Conservation (phyloP, 1,140 invertebrate species). For the Cepaea nemoralis region DNA sequence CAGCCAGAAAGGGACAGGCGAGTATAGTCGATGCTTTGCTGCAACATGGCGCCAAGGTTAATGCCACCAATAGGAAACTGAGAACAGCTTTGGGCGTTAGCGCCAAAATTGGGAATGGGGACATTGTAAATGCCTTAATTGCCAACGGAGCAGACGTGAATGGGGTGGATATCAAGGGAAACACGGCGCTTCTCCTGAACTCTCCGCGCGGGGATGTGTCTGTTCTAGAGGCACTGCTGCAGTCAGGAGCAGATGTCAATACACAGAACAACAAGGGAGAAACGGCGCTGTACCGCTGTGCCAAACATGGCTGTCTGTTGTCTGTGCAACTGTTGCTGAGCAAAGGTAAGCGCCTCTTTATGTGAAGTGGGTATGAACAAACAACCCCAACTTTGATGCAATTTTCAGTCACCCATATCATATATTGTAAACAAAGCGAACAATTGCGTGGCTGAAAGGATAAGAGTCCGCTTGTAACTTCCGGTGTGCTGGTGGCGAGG, state of each 20-base stretch:
- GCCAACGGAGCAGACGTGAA: constrained; percentile 14
- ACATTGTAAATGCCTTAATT: background rate
- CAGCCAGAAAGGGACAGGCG: background rate
- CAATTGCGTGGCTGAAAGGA: too few species aligned
- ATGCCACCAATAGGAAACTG: background rate
- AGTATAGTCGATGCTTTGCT: background rate
- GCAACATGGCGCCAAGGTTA: background rate
- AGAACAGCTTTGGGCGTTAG: background rate
- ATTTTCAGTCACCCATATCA: too few species aligned
- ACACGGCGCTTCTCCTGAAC: constrained; percentile 15
- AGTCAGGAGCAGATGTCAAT: constrained; percentile 18
- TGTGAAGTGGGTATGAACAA: too few species aligned
- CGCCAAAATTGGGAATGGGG: constrained; percentile 7
- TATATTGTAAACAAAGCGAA: too few species aligned
- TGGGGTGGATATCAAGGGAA: constrained; percentile 1
- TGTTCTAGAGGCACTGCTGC: background rate
- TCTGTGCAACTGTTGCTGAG: background rate
- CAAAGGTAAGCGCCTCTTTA: constrained; percentile 10
- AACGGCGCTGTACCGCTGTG: constrained; percentile 8
- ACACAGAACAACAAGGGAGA: constrained; percentile 22
- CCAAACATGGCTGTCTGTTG: background rate
- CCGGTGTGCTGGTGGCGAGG: too few species aligned
- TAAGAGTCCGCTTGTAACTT: too few species aligned
- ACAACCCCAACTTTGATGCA: too few species aligned
- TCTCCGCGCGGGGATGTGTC: background rate